Evolutionary conservation across 53 echinoderm and acorn worm species (phyloP).

Genomic region (Henricia sp.): DNA sequence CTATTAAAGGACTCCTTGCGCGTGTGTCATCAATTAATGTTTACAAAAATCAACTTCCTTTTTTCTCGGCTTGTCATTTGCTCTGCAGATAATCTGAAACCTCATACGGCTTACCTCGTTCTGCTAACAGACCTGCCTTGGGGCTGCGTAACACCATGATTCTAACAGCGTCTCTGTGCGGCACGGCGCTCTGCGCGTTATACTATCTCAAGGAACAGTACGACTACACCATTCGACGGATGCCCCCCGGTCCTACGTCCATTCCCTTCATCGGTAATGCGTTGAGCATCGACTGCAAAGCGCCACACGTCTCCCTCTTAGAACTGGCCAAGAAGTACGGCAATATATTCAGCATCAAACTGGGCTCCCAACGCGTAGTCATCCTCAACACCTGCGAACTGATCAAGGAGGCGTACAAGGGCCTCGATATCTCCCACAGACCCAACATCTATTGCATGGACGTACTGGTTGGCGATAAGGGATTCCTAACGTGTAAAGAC

Average conservation of each 20-base stretch:
- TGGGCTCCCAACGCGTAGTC: slow-evolving; percentile 94
- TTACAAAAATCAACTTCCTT: slow-evolving; percentile 56
- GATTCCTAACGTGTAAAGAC: slow-evolving; percentile 95
- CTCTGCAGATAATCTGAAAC: slow-evolving; percentile 51
- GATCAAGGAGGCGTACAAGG: slow-evolving; percentile 93
- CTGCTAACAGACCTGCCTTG: too few relatives aligned
- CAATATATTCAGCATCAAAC: slow-evolving; percentile 97
- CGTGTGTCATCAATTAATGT: slow-evolving; percentile 54
- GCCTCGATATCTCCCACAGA: slow-evolving; percentile 87
- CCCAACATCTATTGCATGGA: slow-evolving; percentile 95
- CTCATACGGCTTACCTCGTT: slow-evolving; percentile 13
- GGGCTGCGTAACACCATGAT: slow-evolving; percentile 73
- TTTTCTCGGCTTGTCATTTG: slow-evolving; percentile 45
- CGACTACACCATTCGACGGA: slow-evolving; percentile 85
- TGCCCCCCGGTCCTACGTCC: slow-evolving; percentile 93
- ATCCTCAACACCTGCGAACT: slow-evolving; percentile 90
- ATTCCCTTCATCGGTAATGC: slow-evolving; percentile 96
- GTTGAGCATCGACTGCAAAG: slow-evolving; percentile 86
- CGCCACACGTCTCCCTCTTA: slow-evolving; percentile 86
- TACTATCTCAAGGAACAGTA: slow-evolving; percentile 99
- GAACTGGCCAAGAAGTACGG: slow-evolving; percentile 95
- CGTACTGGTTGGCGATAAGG: slow-evolving; percentile 89
- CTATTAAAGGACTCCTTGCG: neutral
- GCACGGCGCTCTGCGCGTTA: slow-evolving; percentile 92
- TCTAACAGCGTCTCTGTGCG: slow-evolving; percentile 85